A percentile compares a stretch with the other conserved stretches of the same genome.
Conservation (phyloP, 1,140 invertebrate genomes). For the Mya arenaria region DNA sequence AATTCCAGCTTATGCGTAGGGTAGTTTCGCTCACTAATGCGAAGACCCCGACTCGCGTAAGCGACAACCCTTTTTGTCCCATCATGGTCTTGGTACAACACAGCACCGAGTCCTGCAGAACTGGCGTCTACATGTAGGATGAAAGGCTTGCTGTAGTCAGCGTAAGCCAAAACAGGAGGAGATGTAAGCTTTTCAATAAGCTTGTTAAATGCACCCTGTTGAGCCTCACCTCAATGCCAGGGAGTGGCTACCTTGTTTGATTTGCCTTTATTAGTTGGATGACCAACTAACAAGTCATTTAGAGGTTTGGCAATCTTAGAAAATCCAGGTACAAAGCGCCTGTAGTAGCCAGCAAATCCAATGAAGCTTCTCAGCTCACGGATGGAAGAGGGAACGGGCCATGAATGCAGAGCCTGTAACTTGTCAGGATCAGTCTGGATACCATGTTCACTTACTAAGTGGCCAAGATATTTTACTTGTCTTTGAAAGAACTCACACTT, state of each 20-base stretch:
- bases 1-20: slow-evolving; percentile 51
- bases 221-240: background rate
- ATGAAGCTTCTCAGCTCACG: slow-evolving; percentile 80
- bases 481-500: slow-evolving; percentile 80
- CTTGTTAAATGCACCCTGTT: slow-evolving; percentile 51
- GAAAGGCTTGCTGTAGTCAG: slow-evolving; percentile 53
- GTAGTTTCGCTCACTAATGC: slow-evolving; percentile 43
- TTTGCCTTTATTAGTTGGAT: background rate
- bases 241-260: background rate
- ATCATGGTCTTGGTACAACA: slow-evolving; percentile 66
- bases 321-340: slow-evolving; percentile 75
- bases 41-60: slow-evolving; percentile 45
- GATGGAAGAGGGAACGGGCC: slow-evolving; percentile 63
- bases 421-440: slow-evolving; percentile 79
- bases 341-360: slow-evolving; percentile 79
- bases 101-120: slow-evolving; percentile 62
- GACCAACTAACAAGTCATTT: slow-evolving; percentile 45
- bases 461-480: slow-evolving; percentile 57
- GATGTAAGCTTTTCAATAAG: slow-evolving; percentile 49
- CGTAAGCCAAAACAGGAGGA: slow-evolving; percentile 58
- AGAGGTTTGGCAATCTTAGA: slow-evolving; percentile 76
- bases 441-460: slow-evolving; percentile 47
- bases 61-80: slow-evolving; percentile 56
- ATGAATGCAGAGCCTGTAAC: slow-evolving; percentile 73
- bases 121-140: slow-evolving; percentile 55